Evolutionary conservation across 2,113 vertebrate species (phyloP).

Genomic region (Microcebus jonahi): DNA sequence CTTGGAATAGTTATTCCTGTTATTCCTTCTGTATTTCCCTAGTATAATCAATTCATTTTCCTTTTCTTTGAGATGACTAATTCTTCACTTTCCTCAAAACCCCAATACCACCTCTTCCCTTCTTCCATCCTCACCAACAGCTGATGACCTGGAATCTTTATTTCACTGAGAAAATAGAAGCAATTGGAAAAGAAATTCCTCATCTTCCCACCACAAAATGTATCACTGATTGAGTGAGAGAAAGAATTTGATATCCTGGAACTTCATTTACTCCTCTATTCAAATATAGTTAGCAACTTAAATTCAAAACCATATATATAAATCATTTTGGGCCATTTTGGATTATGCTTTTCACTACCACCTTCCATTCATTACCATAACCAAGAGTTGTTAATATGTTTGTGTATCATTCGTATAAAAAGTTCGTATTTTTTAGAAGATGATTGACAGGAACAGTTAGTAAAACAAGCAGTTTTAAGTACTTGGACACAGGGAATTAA

Average conservation of each 20-base stretch:
- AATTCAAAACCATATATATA: not conserved
- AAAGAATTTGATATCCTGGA: not conserved
- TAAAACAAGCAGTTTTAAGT: constrained; percentile 36
- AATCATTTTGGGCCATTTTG: not conserved
- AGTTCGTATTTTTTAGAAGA: constrained; percentile 33
- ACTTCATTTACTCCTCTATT: not conserved
- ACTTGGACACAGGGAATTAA: constrained; percentile 16
- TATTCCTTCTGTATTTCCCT: not conserved
- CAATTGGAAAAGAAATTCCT: not conserved
- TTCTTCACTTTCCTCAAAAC: not conserved
- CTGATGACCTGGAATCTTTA: constrained; percentile 14
- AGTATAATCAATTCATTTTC: not conserved
- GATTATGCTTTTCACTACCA: not conserved
- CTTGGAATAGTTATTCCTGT: not conserved
- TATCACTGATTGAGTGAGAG: not conserved
- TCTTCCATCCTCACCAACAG: not conserved
- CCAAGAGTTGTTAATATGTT: not conserved
- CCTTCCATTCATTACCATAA: not conserved
- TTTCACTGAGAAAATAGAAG: constrained; percentile 23
- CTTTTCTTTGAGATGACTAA: not conserved
- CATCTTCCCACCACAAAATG: not conserved
- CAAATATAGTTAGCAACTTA: constrained; percentile 37
- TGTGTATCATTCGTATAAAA: constrained; percentile 24
- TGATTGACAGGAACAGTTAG: constrained; percentile 7
- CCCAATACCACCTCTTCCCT: not conserved